Base-by-base conservation (phyloP, 2,797 vertebrate species). In the Sebastes glaucus region DNA sequence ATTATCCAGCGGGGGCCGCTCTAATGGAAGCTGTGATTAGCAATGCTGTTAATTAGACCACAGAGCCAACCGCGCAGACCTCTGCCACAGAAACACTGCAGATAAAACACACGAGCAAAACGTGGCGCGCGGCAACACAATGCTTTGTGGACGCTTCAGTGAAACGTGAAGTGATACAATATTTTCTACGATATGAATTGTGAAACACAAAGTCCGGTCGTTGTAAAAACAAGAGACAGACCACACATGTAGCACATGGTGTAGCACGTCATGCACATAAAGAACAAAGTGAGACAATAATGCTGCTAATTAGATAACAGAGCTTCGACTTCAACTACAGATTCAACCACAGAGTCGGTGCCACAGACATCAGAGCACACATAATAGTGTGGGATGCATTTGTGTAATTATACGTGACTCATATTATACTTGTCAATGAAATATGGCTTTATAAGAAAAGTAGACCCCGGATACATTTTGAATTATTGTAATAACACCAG, bases 21-120 rank as follows among this genome's bases (percentile, higher is more conserved):
- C 92, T 94, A 94, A 94, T 95, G 92, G 93, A 93, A 91, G 93
- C 92, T 94, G 94, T 95, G 93, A 94, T 95, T 94, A 95, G 93
- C 93, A 93, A 94, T 92, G 94, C 94, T 94, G 94, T 94, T 95
- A 94, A 94, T 94, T 94, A 95, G 93, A 94, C 93, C 93, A 92
- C 93, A 89, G 92, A 94, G 93, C 93, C 88, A 71, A 88, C 86
- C 87, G 67, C 74, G 74, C 90, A 90, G 93, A 94, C 87, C 90
- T 90, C 88, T 81, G 84, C 85, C 87, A 91, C 85, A 57, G 77
- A 83, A 87, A 85, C 82, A 25, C 87, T 64, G 78, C 83, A 84
- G 90, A 91, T 92, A 89, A 90, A 91, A 82, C 70, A 72, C 78
- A 76, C 72, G 1, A 27, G 70, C 59, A 6, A 72, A 85, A 86